These are phyloP conservation scores for Naso thynnoides DNA, from an alignment of 2,797 vertebrate genomes.

Conservation along the genomic window DNA sequence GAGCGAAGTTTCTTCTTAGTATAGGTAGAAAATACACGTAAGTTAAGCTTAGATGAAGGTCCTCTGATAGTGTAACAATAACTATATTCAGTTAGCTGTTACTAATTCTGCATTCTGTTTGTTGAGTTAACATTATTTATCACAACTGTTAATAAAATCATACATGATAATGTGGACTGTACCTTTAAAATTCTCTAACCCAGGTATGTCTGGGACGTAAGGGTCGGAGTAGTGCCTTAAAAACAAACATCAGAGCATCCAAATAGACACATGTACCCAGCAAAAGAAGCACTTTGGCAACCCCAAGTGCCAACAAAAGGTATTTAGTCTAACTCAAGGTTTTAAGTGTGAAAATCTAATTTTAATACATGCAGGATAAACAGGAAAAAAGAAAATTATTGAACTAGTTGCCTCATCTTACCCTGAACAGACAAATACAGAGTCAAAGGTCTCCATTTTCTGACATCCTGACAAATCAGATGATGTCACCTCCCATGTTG, in stretches of 20 bases:
- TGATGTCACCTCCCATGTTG: constrained; percentile 82
- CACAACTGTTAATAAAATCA: too few relatives aligned
- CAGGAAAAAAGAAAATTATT: background rate
- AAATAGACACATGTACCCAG: background rate
- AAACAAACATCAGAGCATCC: background rate
- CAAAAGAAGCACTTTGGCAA: background rate
- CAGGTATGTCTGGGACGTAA: constrained; percentile 81
- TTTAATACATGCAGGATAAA: background rate
- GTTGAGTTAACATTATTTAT: background rate
- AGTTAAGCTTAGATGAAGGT: background rate
- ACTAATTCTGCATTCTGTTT: background rate
- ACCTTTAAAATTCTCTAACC: constrained; percentile 86
- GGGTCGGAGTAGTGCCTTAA: constrained; percentile 86
- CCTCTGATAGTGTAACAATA: background rate
- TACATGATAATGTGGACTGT: background rate
- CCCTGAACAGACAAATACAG: constrained; percentile 83
- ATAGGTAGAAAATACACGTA: background rate
- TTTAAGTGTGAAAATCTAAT: background rate
- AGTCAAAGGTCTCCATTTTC: constrained; percentile 76
- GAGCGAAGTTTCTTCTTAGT: background rate
- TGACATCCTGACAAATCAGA: constrained; percentile 55
- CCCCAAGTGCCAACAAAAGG: background rate
- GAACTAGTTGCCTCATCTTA: constrained; percentile 44
- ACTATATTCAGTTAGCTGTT: background rate
- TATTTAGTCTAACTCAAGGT: background rate